These are phyloP conservation scores for Rugalucina vietnamica DNA, from an alignment of 2,888 invertebrate species.

Conservation along the genomic window DNA sequence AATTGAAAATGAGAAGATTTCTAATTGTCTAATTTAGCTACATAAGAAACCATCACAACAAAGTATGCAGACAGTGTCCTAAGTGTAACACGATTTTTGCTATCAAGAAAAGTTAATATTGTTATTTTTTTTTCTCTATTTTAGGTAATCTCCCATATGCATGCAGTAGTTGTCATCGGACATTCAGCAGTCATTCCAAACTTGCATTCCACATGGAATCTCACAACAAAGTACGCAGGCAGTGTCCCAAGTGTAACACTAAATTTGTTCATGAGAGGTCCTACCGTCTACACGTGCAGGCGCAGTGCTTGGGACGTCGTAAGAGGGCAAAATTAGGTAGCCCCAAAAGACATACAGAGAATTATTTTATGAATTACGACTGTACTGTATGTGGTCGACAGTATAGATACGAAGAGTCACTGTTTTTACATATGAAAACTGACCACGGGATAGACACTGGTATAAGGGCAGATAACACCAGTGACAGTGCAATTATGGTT, in stretches of 20 bases:
- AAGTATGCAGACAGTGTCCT: conserved; percentile 47
- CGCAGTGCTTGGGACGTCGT: conserved; percentile 54
- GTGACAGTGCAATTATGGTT: too few relatives aligned
- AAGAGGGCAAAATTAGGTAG: conserved; percentile 32
- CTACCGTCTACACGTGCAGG: conserved; percentile 57
- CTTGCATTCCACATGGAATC: conserved; percentile 58
- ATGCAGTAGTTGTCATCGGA: conserved; percentile 48
- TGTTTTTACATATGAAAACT: background rate
- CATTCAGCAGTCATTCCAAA: conserved; percentile 52
- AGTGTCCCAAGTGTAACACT: conserved; percentile 58
- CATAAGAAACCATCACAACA: conserved; percentile 27
- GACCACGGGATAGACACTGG: background rate
- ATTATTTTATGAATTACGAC: background rate
- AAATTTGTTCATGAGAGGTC: conserved; percentile 63
- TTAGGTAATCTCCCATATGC: conserved; percentile 56
- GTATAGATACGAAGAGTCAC: background rate
- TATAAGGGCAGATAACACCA: background rate
- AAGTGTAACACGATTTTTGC: conserved; percentile 61
- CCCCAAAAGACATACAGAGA: background rate
- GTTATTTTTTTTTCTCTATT: conserved; percentile 20
- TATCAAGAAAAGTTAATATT: too few relatives aligned
- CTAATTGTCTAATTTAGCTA: background rate
- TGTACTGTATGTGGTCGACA: background rate
- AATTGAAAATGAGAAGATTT: background rate
- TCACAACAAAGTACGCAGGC: conserved; percentile 45